These are phyloP conservation scores for Willowsia nigromaculata DNA, from an alignment of 2,888 invertebrate species.

Conservation along the genomic window DNA sequence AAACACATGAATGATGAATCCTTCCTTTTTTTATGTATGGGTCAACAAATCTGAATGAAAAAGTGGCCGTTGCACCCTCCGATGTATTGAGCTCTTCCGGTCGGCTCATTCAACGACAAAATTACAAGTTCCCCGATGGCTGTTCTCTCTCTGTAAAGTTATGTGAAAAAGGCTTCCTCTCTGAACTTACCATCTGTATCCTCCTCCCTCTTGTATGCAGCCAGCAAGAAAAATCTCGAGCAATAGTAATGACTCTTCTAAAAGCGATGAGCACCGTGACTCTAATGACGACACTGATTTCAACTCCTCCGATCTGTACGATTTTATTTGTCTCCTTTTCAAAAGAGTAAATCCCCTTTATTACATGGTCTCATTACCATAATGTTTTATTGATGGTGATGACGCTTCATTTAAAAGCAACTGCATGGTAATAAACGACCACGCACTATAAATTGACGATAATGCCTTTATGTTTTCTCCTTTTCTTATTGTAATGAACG, in stretches of 20 bases:
- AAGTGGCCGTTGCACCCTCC: not conserved
- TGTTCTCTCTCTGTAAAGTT: not conserved
- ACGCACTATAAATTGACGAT: not conserved
- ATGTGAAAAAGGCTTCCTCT: not conserved
- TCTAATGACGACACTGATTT: constrained; percentile 4
- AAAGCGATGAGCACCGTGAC: not conserved
- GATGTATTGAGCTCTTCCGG: not conserved
- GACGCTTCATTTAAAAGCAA: constrained; percentile 2
- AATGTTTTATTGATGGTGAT: not conserved
- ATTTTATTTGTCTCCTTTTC: not conserved
- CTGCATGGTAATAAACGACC: not conserved
- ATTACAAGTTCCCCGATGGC: constrained; percentile 8
- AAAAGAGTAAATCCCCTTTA: not conserved
- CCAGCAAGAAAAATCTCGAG: not conserved
- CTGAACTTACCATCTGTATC: not conserved
- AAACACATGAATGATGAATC: not conserved
- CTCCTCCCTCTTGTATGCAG: not conserved
- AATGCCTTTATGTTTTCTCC: not conserved
- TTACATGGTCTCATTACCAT: constrained; percentile 22
- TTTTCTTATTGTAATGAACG: not conserved
- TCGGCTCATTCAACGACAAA: not conserved
- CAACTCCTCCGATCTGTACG: constrained; percentile 25
- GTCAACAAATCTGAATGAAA: constrained; percentile 26
- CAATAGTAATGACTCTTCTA: not conserved
- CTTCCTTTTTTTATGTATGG: not conserved